Evolutionary conservation across 2,113 vertebrate species (phyloP).

Genomic region (Castor canadensis): DNA sequence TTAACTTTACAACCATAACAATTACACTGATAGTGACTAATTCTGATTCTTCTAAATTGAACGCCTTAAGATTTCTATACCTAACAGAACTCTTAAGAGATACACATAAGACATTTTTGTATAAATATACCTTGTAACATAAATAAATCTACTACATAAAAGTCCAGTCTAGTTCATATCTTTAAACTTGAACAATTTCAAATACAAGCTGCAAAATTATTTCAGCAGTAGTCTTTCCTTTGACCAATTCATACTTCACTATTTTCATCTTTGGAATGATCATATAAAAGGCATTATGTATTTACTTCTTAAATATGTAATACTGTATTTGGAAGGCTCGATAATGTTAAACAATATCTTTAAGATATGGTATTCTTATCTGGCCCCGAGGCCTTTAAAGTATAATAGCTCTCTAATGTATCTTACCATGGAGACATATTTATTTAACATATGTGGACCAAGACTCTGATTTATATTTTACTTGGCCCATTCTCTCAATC

Average conservation of each 20-base stretch:
- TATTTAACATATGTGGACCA: background rate
- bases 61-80: constrained; percentile 26
- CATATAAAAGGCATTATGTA: background rate
- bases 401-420: background rate
- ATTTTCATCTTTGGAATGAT: background rate
- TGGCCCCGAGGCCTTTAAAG: background rate
- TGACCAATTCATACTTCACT: background rate
- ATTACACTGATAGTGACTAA: constrained; percentile 57
- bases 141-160: constrained; percentile 29
- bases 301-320: background rate
- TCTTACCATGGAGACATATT: background rate
- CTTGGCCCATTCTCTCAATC: background rate
- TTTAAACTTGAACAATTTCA: constrained; percentile 4
- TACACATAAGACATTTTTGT: background rate
- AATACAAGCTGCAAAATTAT: background rate
- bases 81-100: constrained; percentile 25
- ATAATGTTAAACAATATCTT: background rate
- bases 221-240: background rate
- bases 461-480: background rate
- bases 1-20: constrained; percentile 61
- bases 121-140: background rate
- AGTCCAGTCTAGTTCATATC: background rate
- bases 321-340: background rate
- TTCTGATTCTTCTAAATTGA: constrained; percentile 62
- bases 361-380: background rate